A percentile compares a stretch with the other conserved stretches of the same genome.
phyloP scores from a whole-genome alignment of 2,797 vertebrate species.

The Bufotes viridis region DNA sequence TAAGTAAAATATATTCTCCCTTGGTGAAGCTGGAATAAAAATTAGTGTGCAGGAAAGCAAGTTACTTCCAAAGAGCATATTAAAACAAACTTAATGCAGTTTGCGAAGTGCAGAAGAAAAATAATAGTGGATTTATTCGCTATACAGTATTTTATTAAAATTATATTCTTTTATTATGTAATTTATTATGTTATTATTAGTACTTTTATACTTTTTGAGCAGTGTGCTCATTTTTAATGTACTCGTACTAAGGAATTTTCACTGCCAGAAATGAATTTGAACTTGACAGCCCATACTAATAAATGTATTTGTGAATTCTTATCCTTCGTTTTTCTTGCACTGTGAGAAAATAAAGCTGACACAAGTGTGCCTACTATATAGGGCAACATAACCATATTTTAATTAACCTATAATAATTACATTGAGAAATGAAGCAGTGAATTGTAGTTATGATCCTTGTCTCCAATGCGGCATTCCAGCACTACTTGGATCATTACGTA shows the following conservation, averaged over 20 bases:
- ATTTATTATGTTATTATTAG: slow-evolving; percentile 62
- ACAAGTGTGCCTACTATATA: slow-evolving; percentile 37
- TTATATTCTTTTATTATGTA: slow-evolving; percentile 53
- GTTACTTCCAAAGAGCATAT: slow-evolving; percentile 50
- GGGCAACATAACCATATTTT: slow-evolving; percentile 48
- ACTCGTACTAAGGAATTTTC: slow-evolving; percentile 49
- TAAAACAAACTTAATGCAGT: slow-evolving; percentile 52
- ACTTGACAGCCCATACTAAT: slow-evolving; percentile 47
- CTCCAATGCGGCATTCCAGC: slow-evolving; percentile 8
- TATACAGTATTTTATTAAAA: slow-evolving; percentile 55
- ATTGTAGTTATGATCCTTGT: slow-evolving; percentile 49
- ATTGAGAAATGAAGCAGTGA: slow-evolving; percentile 57
- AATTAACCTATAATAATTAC: slow-evolving; percentile 58
- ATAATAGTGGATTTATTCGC: slow-evolving; percentile 55
- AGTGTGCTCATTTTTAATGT: slow-evolving; percentile 55
- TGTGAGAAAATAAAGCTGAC: slow-evolving; percentile 55
- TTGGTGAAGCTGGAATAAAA: slow-evolving; percentile 54
- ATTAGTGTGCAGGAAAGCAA: slow-evolving; percentile 54
- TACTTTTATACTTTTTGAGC: slow-evolving; percentile 50
- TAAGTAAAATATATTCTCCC: slow-evolving; percentile 55
- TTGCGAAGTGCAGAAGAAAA: slow-evolving; percentile 49
- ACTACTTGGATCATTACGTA: slow-evolving; percentile 37
- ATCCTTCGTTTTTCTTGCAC: slow-evolving; percentile 30
- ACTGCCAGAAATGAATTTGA: slow-evolving; percentile 47
- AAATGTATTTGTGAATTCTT: slow-evolving; percentile 47